Evolutionary conservation across 2,113 vertebrate species (phyloP), one percentile per base, ranked within the genome.

Genomic region (Tragelaphus strepsiceros): DNA sequence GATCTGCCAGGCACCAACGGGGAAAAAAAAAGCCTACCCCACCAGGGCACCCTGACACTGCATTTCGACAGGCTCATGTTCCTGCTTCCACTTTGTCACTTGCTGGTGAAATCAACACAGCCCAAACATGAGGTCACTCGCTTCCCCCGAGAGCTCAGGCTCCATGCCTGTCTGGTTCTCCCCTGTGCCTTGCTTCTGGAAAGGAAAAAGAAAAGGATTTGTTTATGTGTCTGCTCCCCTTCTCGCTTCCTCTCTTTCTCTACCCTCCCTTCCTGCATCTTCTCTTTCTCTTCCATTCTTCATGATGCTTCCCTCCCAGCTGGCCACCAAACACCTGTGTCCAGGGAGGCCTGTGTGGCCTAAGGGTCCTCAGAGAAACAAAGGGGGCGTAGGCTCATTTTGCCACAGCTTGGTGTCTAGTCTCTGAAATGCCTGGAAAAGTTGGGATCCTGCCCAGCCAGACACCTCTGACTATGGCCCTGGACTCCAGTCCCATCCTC

Each of bases 11-110:
- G 84, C 2, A 1, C 26, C 64, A 30, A 28, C 0, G 1, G 13
- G 1, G 0, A 58, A 51, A 56, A 39, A 53, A 12, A 51, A 64
- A 74, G 30, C 26, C 35, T 30, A 43, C 87, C 77, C 87, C 51
- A 28, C 53, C 86, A 90, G 96, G 96, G 78, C 85, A 96, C 35
- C n/a, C 95, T 94, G 96, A 97, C 96, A 94, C 43, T 91, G 80
- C 81, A 80, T 97, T 93, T 89, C 11, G 0, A 93, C 39, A 93
- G 85, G n/a, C 83, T 96, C 30, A 0, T 74, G 24, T 51, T 86
- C 78, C 86, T 62, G 80, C 43, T 85, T 91, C 80, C 26, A 86
- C 62, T 62, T 32, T 96, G 96, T 77, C 88, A 51, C 4, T 88
- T 49, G 2, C 82, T 78, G 62, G 74, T 1, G 51, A 82, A 96